Evolutionary conservation across 1,140 invertebrate species (phyloP).

Genomic region (Caenorhabditis elegans): WBcel235 BX284603.4:7985001-7985500

Average conservation of each 20-base stretch:
- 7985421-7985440: background rate
- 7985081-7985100: background rate
- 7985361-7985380: background rate
- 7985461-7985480: background rate
- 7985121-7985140: slow-evolving; percentile 82
- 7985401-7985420: too few relatives aligned
- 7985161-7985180: slow-evolving; percentile 87
- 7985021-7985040: slow-evolving; percentile 78
- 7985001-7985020: slow-evolving; percentile 77
- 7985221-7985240: too few relatives aligned
- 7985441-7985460: background rate
- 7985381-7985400: background rate
- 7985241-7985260: too few relatives aligned
- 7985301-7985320: background rate
- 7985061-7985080: slow-evolving; percentile 72
- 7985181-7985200: too few relatives aligned
- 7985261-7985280: too few relatives aligned
- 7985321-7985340: background rate
- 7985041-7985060: slow-evolving; percentile 83
- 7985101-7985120: slow-evolving; percentile 69
- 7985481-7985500: too few relatives aligned
- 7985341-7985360: slow-evolving; percentile 17
- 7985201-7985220: too few relatives aligned
- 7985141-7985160: slow-evolving; percentile 91
- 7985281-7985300: background rate